Percentiles rank a stretch among this genome's conserved stretches.
Evolutionary conservation across 2,113 vertebrate genomes (phyloP).

Genomic region (Centrocercus urophasianus): DNA sequence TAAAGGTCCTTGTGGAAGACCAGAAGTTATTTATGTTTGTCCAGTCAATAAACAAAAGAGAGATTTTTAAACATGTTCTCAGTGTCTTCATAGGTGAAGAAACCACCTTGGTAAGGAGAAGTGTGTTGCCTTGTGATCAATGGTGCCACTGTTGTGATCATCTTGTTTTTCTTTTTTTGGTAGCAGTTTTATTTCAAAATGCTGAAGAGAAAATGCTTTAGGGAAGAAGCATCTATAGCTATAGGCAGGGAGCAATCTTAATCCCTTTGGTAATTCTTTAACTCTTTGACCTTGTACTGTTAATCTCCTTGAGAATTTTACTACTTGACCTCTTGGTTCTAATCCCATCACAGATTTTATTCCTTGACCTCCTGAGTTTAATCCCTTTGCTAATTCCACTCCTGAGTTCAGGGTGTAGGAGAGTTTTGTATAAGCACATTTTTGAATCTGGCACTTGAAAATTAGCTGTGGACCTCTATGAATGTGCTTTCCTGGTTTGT

Average conservation of each 20-base stretch:
- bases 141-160: background rate
- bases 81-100: background rate
- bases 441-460: background rate
- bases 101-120: background rate
- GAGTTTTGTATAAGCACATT: background rate
- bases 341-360: background rate
- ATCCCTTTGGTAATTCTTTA: background rate
- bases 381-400: background rate
- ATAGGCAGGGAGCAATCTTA: background rate
- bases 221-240: background rate
- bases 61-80: background rate
- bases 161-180: background rate
- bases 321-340: background rate
- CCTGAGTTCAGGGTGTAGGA: background rate
- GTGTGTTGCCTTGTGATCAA: background rate
- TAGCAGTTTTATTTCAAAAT: background rate
- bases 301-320: background rate
- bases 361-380: background rate
- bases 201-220: background rate
- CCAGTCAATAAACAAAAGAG: background rate
- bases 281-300: background rate
- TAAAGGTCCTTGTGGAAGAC: background rate
- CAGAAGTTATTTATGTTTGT: background rate
- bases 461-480: background rate
- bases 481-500: background rate